Percentiles rank a stretch among this genome's conserved stretches.
Conservation (phyloP, 37 sponge, comb jelly and placozoan genomes). For the Petrosia ficiformis region DNA sequence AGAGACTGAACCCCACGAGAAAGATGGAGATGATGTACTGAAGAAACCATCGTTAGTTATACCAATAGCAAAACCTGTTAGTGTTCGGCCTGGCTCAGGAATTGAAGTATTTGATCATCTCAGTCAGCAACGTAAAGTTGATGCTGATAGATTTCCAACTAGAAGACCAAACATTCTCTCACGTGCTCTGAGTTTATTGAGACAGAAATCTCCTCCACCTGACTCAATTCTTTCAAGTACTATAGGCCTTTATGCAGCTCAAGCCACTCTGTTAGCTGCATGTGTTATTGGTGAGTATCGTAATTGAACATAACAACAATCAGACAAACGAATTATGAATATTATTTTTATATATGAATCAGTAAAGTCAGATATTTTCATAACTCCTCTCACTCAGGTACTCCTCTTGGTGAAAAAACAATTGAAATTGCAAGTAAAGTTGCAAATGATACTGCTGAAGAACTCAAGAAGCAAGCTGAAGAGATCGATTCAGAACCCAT, state of each 20-base stretch:
- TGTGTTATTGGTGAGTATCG: constrained; percentile 42
- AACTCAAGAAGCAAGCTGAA: constrained; percentile 39
- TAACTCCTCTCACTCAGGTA: constrained; percentile 21
- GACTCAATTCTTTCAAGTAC: constrained; percentile 47
- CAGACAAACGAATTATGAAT: not conserved
- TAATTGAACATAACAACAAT: too few relatives aligned
- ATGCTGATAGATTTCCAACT: too few relatives aligned
- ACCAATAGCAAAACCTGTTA: too few relatives aligned
- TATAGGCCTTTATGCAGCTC: constrained; percentile 69
- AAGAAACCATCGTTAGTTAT: too few relatives aligned
- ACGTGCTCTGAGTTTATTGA: constrained; percentile 40
- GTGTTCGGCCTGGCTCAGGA: too few relatives aligned
- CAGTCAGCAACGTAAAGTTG: too few relatives aligned
- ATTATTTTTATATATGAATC: not conserved
- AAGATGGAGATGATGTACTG: not conserved
- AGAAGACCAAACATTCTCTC: constrained; percentile 2
- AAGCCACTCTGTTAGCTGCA: constrained; percentile 61
- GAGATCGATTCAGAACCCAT: not conserved
- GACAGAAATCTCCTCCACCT: not conserved
- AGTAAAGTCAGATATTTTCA: not conserved
- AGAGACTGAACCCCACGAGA: not conserved
- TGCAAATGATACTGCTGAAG: constrained; percentile 53
- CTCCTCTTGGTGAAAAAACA: constrained; percentile 58
- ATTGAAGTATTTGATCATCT: too few relatives aligned
- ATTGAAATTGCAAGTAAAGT: constrained; percentile 65